These are phyloP conservation scores for Aegithalos caudatus DNA, from an alignment of 2,113 vertebrate species.

Conservation along the genomic window DNA sequence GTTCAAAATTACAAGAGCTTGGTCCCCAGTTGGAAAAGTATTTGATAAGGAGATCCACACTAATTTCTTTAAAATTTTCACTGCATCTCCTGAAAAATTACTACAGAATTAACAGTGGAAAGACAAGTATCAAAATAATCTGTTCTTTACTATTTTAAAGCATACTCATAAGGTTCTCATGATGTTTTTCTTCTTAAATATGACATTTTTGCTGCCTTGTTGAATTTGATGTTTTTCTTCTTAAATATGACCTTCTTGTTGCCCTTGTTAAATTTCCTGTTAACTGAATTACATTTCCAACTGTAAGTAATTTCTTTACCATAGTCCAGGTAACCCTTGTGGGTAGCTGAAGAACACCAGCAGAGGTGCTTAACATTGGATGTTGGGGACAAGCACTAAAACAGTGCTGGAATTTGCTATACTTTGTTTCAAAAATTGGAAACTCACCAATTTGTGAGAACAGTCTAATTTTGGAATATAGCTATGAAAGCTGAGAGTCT, in stretches of 20 bases:
- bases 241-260: not conserved
- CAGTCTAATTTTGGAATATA: constrained; percentile 13
- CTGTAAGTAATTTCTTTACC: not conserved
- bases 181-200: not conserved
- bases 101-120: not conserved
- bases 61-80: not conserved
- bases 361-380: not conserved
- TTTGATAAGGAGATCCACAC: not conserved
- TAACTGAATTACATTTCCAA: not conserved
- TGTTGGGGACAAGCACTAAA: not conserved
- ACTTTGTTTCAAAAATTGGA: constrained; percentile 22
- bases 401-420: not conserved
- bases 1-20: not conserved
- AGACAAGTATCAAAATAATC: not conserved
- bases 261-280: not conserved
- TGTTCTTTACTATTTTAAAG: not conserved
- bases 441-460: not conserved
- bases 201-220: not conserved
- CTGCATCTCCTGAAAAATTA: not conserved
- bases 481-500: constrained; percentile 18
- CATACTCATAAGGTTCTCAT: not conserved
- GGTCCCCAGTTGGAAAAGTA: not conserved
- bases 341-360: not conserved
- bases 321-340: not conserved
- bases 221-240: not conserved